Evolutionary conservation across 2,888 invertebrate species (phyloP).

Genomic region (Callimorpha dominula): DNA sequence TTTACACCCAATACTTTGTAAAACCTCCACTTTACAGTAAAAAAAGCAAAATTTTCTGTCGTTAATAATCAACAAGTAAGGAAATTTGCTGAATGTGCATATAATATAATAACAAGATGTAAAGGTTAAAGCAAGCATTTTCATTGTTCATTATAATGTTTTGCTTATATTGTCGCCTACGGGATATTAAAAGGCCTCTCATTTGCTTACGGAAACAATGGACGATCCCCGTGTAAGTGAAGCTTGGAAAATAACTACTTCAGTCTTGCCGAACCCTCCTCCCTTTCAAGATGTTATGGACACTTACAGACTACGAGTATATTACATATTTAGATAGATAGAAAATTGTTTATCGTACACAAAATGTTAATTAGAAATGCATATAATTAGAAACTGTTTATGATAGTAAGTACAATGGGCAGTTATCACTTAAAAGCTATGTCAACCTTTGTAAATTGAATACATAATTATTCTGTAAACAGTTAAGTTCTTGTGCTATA

Average conservation of each 20-base stretch:
- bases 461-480: constrained; percentile 30
- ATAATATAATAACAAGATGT: constrained; percentile 1
- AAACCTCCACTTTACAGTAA: neutral
- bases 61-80: neutral
- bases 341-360: too few relatives aligned
- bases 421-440: too few relatives aligned
- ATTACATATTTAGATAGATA: too few relatives aligned
- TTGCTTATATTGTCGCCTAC: constrained; percentile 24
- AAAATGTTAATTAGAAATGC: too few relatives aligned
- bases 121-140: constrained; percentile 4
- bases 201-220: constrained; percentile 53
- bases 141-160: constrained; percentile 24
- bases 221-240: constrained; percentile 33
- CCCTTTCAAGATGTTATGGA: constrained; percentile 19
- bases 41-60: neutral
- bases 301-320: constrained; percentile 2
- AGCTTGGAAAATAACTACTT: constrained; percentile 44
- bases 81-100: neutral
- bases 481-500: constrained; percentile 33
- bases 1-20: neutral
- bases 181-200: constrained; percentile 36
- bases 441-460: too few relatives aligned
- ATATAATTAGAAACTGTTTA: too few relatives aligned
- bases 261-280: constrained; percentile 44
- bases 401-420: too few relatives aligned